Base-by-base conservation (phyloP, 2,888 invertebrate species). In the Hypomecis atomaria region DNA sequence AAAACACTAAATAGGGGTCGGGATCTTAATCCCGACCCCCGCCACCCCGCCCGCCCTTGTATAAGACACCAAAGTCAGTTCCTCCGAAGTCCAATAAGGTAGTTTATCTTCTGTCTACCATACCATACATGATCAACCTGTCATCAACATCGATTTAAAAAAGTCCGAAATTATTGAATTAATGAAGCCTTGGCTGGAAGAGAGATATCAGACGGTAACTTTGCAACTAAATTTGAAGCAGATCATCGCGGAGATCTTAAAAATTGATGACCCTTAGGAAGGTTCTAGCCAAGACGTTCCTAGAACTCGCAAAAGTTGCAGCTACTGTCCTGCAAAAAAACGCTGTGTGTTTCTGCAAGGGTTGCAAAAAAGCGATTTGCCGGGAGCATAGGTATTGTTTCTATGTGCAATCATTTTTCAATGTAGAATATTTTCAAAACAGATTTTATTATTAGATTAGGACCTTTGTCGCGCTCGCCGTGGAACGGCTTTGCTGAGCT, bases 341-440 rank as follows among this genome's bases (percentile, higher is more conserved):
- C n/a, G n/a, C 59, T 48, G 62, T 56, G n/a, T n/a, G n/a, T n/a
- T n/a, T n/a, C n/a, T n/a, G n/a, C n/a, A n/a, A n/a, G n/a, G n/a
- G n/a, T n/a, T 61, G 64, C 64, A 64, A 67, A 67, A 64, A 67
- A 67, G 59, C 65, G 52, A 65, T 68, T 65, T 63, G 63, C 55
- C 56, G 60, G 47, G 63, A 58, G 57, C 59, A 63, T 59, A 54
- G n/a, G n/a, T n/a, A n/a, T 62, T 59, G 62, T 65, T 56, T 37
- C 61, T n/a, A n/a, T n/a, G n/a, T 65, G 65, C 45, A 68, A 65
- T 68, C 38, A 45, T 53, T 54, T 38, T 34, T 54, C 47, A 47
- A 40, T 57, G 33, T 42, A 57, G 48, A 8, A 33, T 57, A 57
- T 57, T 48, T 57, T 33, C 42, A 45, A 45, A 53, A 53, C 52